Percentiles rank a stretch among this genome's conserved stretches.
These are phyloP conservation scores for Microctonus hyperodae DNA, from an alignment of 2,888 invertebrate genomes.

Conservation along the genomic window DNA sequence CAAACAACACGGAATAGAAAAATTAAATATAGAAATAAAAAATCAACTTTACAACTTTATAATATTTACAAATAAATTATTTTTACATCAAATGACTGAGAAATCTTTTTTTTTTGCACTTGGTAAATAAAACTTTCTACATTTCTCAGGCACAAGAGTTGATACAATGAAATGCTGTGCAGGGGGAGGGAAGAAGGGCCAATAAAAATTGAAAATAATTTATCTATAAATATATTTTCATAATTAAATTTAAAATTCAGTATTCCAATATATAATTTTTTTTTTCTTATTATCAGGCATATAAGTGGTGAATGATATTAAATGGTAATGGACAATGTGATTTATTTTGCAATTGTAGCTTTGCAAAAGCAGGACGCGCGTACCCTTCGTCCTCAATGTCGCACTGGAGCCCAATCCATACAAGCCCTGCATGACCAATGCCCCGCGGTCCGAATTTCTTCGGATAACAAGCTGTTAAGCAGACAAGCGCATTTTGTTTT, in stretches of 20 bases:
- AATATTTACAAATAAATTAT: background rate
- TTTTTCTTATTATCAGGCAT: background rate
- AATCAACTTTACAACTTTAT: too few relatives aligned
- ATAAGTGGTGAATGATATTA: background rate
- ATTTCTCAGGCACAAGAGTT: background rate
- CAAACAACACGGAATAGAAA: background rate
- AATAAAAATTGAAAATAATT: too few relatives aligned
- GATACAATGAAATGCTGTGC: constrained; percentile 5
- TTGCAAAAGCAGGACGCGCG: constrained; percentile 51
- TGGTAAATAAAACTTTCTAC: background rate
- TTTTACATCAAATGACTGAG: background rate
- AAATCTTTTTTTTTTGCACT: background rate
- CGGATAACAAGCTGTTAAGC: constrained; percentile 88
- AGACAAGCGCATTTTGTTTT: constrained; percentile 46
- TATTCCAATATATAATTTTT: background rate
- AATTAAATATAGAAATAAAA: background rate
- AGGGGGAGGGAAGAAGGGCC: too few relatives aligned
- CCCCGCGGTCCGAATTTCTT: constrained; percentile 95
- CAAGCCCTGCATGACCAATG: constrained; percentile 91
- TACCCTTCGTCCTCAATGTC: constrained; percentile 76
- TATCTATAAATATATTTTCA: too few relatives aligned
- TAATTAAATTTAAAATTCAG: too few relatives aligned
- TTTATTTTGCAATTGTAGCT: constrained; percentile 25
- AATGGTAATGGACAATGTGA: background rate
- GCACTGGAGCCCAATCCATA: constrained; percentile 83